Percentiles rank a stretch among this genome's conserved stretches.
These are phyloP conservation scores for Pogonognathellus flavescens DNA, from an alignment of 1,140 invertebrate genomes.

Conservation along the genomic window DNA sequence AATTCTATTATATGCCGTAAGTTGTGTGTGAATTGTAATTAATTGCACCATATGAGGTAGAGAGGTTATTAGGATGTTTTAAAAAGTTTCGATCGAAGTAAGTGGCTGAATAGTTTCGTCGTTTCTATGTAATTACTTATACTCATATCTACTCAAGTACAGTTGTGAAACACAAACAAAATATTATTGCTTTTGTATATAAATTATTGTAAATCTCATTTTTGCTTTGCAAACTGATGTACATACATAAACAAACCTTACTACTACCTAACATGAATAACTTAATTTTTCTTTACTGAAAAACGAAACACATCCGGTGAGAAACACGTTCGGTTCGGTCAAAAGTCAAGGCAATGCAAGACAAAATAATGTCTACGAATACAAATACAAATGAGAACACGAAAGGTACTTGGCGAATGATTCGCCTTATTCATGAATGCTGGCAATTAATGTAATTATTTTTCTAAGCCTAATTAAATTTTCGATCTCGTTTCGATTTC, in stretches of 20 bases:
- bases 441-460: too few species aligned
- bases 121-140: neutral
- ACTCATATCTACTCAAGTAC: neutral
- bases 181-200: too few species aligned
- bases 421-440: too few species aligned
- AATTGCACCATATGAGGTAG: slow-evolving; percentile 46
- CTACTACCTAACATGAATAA: neutral
- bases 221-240: too few species aligned
- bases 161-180: neutral
- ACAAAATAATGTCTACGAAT: neutral
- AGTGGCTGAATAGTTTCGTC: neutral
- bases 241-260: neutral
- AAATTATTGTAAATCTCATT: too few species aligned
- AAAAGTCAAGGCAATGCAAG: slow-evolving; percentile 19
- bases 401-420: slow-evolving; percentile 29
- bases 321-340: slow-evolving; percentile 40
- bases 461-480: too few species aligned
- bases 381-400: slow-evolving; percentile 32
- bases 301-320: slow-evolving; percentile 49
- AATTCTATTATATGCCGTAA: too few species aligned
- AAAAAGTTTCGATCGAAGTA: slow-evolving; percentile 2
- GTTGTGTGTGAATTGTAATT: too few species aligned
- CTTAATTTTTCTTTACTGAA: neutral
- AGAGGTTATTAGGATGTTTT: slow-evolving; percentile 24
- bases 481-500: too few species aligned